Evolutionary conservation across 1,140 invertebrate genomes (phyloP).

Genomic region (Bombus pyrosoma): DNA sequence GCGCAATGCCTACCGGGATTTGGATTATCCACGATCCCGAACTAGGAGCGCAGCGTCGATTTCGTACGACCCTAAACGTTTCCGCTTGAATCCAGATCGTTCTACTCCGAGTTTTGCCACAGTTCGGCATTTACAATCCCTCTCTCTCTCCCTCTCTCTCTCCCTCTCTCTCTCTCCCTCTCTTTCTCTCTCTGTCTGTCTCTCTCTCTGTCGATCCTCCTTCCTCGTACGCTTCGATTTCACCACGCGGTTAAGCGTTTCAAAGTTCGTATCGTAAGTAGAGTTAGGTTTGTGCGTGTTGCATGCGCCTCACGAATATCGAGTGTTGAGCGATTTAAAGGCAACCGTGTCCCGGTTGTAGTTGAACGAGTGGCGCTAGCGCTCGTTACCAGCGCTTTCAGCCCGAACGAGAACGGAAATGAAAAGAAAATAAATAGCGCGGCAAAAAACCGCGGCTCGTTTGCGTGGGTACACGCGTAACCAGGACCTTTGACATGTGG

Average conservation of each 20-base stretch:
- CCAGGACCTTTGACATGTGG: conserved; percentile 49
- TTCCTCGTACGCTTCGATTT: neutral
- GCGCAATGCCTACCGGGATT: conserved; percentile 75
- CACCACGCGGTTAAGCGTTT: conserved; percentile 45
- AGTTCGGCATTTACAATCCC: neutral
- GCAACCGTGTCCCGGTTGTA: neutral
- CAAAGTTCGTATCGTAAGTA: conserved; percentile 62
- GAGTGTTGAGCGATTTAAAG: conserved; percentile 67
- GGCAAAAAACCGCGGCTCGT: conserved; percentile 46
- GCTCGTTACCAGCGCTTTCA: conserved; percentile 32
- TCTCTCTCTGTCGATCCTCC: accelerated
- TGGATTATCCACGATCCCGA: conserved; percentile 60
- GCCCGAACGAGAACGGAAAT: conserved; percentile 42
- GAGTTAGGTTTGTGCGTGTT: conserved; percentile 59
- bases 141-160: neutral
- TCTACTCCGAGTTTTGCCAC: neutral
- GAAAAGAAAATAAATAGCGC: conserved; percentile 71
- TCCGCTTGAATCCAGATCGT: neutral
- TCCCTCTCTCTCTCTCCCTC: neutral
- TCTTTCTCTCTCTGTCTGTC: accelerated
- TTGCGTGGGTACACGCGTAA: conserved; percentile 55
- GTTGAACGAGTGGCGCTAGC: neutral
- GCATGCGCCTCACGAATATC: conserved; percentile 72
- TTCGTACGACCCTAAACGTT: conserved; percentile 18
- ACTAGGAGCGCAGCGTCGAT: conserved; percentile 38